Evolutionary conservation across 1,140 invertebrate genomes (phyloP).

Genomic region (Zaprionus camerounensis): DNA sequence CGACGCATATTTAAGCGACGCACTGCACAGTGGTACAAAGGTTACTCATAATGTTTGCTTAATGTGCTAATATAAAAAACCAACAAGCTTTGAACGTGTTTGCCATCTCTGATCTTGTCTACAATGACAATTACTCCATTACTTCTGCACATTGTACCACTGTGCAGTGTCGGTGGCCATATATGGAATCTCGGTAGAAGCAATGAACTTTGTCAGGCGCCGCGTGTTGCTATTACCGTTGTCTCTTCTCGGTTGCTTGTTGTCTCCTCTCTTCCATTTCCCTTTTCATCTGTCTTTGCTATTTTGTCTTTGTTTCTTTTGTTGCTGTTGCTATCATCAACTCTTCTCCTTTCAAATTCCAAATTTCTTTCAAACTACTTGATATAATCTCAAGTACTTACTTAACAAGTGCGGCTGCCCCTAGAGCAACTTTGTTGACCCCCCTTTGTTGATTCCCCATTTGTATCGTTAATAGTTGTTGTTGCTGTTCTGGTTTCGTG

Average conservation of each 20-base stretch:
- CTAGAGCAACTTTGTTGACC: slow-evolving; percentile 2
- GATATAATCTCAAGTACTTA: neutral
- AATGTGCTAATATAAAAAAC: neutral
- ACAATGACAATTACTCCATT: neutral
- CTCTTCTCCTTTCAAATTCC: neutral
- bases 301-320: neutral
- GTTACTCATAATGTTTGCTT: neutral
- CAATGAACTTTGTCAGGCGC: slow-evolving; percentile 66
- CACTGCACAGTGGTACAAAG: slow-evolving; percentile 18
- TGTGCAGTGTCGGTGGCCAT: slow-evolving; percentile 25
- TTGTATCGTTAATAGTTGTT: neutral
- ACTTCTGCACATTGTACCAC: neutral
- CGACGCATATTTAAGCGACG: slow-evolving; percentile 13
- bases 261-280: neutral
- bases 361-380: neutral
- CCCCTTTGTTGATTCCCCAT: neutral
- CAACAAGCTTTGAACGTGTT: neutral
- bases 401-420: neutral
- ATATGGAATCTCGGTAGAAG: slow-evolving; percentile 26
- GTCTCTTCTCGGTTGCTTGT: neutral
- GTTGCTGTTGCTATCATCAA: slow-evolving; percentile 13
- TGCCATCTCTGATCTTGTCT: neutral
- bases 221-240: slow-evolving; percentile 41
- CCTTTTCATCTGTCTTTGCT: neutral
- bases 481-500: too few relatives aligned